These are phyloP conservation scores for Drosophila histrio DNA, from an alignment of 2,888 invertebrate genomes.

Conservation along the genomic window DNA sequence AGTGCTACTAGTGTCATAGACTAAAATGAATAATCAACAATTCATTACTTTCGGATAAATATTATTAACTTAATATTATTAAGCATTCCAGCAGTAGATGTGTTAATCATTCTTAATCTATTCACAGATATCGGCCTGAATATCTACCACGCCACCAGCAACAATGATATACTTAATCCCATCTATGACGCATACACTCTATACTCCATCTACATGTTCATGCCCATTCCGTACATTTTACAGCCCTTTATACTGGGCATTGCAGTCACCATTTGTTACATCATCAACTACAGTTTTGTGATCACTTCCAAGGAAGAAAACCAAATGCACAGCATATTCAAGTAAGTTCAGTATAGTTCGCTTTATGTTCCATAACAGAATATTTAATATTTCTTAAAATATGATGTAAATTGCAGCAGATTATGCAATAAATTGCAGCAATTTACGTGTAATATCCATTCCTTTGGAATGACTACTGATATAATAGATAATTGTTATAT, in stretches of 20 bases:
- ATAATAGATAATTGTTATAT: too few relatives aligned
- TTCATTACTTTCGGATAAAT: too few relatives aligned
- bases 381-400: too few relatives aligned
- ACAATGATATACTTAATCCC: constrained; percentile 86
- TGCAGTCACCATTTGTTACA: constrained; percentile 88
- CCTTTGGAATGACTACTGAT: too few relatives aligned
- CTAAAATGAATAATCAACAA: too few relatives aligned
- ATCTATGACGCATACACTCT: constrained; percentile 90
- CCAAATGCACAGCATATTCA: constrained; percentile 84
- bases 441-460: too few relatives aligned
- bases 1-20: too few relatives aligned
- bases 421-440: too few relatives aligned
- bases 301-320: constrained; percentile 70
- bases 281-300: constrained; percentile 86
- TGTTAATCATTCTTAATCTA: too few relatives aligned
- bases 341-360: constrained; percentile 74
- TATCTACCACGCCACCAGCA: constrained; percentile 86
- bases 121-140: constrained; percentile 87
- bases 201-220: constrained; percentile 92
- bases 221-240: constrained; percentile 91
- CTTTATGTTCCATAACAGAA: too few relatives aligned
- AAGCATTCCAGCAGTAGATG: background rate
- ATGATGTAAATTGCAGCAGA: too few relatives aligned
- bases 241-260: constrained; percentile 89
- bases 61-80: too few relatives aligned